Percentiles rank a stretch among this genome's conserved stretches.
phyloP scores from a whole-genome alignment of 2,888 invertebrate genomes.

The Monochamus alternatus region DNA sequence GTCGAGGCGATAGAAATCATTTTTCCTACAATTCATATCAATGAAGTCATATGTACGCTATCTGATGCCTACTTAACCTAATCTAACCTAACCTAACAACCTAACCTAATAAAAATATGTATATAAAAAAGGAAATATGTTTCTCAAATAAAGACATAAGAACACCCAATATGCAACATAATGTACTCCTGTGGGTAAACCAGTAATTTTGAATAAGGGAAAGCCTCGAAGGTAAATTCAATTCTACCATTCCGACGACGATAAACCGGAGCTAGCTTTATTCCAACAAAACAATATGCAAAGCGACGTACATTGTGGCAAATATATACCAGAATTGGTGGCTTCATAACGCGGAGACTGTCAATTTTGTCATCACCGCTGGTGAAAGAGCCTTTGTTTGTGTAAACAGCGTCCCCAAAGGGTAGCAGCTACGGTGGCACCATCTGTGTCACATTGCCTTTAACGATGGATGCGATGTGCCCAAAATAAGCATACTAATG shows the following conservation, averaged over 20 bases:
- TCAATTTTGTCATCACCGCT: conserved; percentile 60
- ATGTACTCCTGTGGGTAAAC: too few species aligned
- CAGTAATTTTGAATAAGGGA: too few species aligned
- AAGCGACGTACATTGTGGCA: conserved; percentile 46
- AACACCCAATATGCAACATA: too few species aligned
- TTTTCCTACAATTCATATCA: too few species aligned
- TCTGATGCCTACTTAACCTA: too few species aligned
- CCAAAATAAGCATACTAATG: conserved; percentile 70
- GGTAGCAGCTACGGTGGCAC: conserved; percentile 59
- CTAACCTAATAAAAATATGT: too few species aligned
- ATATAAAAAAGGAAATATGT: too few species aligned
- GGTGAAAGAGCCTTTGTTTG: conserved; percentile 67
- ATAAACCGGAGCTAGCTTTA: conserved; percentile 17
- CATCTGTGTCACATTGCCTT: conserved; percentile 65
- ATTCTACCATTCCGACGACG: not conserved
- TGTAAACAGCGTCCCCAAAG: conserved; percentile 67
- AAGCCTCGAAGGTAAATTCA: not conserved
- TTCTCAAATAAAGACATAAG: too few species aligned
- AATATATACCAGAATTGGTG: conserved; percentile 36
- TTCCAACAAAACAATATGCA: conserved; percentile 40
- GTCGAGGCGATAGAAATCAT: too few species aligned
- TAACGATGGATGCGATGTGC: conserved; percentile 64
- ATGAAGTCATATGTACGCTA: too few species aligned
- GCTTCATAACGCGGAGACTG: conserved; percentile 56
- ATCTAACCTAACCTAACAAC: too few species aligned